Evolutionary conservation across 2,113 vertebrate genomes (phyloP).

Genomic region (Lepisosteus osseus): DNA sequence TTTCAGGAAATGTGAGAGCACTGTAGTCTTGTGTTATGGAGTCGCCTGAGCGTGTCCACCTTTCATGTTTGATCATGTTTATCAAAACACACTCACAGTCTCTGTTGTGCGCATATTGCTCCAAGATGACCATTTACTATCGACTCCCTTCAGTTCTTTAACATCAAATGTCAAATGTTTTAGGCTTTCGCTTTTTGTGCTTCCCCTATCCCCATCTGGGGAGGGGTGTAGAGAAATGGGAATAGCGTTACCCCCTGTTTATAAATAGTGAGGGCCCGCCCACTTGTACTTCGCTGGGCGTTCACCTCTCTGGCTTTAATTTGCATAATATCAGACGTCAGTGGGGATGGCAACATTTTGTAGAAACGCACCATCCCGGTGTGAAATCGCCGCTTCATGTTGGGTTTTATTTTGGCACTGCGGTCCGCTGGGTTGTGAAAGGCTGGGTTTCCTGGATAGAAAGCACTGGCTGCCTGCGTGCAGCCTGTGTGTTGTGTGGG

Average conservation of each 20-base stretch:
- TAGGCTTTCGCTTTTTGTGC: too few relatives aligned
- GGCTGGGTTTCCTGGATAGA: not conserved
- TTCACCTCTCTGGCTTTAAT: constrained; percentile 5
- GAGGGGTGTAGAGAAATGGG: constrained; percentile 19
- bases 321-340: constrained; percentile 13
- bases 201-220: constrained; percentile 4
- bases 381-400: not conserved
- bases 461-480: too few relatives aligned
- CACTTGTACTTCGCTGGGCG: constrained; percentile 20
- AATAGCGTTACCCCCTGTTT: constrained; percentile 37
- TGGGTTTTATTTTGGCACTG: not conserved
- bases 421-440: not conserved
- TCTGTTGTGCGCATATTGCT: not conserved
- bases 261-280: constrained; percentile 44
- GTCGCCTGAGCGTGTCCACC: not conserved
- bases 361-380: not conserved
- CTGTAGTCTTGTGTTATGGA: not conserved
- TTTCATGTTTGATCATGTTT: not conserved
- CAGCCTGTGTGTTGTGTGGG: not conserved
- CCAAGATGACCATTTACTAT: constrained; percentile 16
- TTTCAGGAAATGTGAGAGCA: too few relatives aligned
- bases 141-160: constrained; percentile 20
- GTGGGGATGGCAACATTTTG: not conserved
- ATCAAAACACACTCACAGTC: not conserved
- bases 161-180: constrained; percentile 10